Evolutionary conservation across 2,797 vertebrate species (phyloP).

Genomic region (Propithecus perrieri): DNA sequence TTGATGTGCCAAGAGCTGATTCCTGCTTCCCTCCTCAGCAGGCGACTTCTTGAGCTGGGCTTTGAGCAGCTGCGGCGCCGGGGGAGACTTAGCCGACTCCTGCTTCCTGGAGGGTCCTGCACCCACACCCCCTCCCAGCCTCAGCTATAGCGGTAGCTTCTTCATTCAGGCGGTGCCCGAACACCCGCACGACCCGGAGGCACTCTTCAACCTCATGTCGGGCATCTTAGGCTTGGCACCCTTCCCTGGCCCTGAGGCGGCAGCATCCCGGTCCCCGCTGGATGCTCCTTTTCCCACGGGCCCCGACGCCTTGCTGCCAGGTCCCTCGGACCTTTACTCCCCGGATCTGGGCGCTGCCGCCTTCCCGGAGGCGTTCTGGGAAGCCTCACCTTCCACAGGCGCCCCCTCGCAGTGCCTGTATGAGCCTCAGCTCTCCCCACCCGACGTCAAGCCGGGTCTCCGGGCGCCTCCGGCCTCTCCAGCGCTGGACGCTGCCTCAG

Average conservation of each 20-base stretch:
- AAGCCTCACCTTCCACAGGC: slow-evolving; percentile 85
- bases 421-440: slow-evolving; percentile 85
- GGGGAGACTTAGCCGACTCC: slow-evolving; percentile 83
- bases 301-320: slow-evolving; percentile 82
- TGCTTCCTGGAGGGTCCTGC: slow-evolving; percentile 80
- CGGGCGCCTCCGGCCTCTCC: slow-evolving; percentile 87
- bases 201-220: slow-evolving; percentile 98
- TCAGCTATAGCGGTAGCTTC: slow-evolving; percentile 98
- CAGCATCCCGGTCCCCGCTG: slow-evolving; percentile 83
- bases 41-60: slow-evolving; percentile 85
- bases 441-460: slow-evolving; percentile 83
- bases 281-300: slow-evolving; percentile 85
- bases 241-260: slow-evolving; percentile 90
- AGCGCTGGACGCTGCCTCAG: slow-evolving; percentile 89
- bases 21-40: slow-evolving; percentile 67
- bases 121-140: slow-evolving; percentile 86
- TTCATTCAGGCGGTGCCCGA: slow-evolving; percentile 96
- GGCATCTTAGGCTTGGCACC: slow-evolving; percentile 97
- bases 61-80: slow-evolving; percentile 77
- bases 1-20: slow-evolving; percentile 38
- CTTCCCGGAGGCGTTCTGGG: slow-evolving; percentile 84
- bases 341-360: slow-evolving; percentile 87
- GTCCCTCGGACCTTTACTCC: slow-evolving; percentile 88
- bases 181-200: slow-evolving; percentile 95
- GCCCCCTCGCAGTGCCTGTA: slow-evolving; percentile 85